Conservation (phyloP, 1,140 invertebrate species). For the Drepana arcuata region DNA sequence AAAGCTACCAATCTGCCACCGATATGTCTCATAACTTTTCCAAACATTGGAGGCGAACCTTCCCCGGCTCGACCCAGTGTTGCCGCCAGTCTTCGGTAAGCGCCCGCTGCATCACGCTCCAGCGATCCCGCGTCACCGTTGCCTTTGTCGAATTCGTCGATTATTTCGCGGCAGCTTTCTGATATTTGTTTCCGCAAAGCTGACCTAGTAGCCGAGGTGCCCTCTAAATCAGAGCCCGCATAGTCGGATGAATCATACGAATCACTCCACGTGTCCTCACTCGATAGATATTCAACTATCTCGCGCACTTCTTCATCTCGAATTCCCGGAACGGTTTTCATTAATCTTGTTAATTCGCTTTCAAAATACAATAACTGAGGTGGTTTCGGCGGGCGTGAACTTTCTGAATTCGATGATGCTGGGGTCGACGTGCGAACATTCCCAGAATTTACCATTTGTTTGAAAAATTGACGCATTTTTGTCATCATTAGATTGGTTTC, state of each 20-base stretch:
- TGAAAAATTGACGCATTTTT: slow-evolving; percentile 93
- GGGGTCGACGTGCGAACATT: slow-evolving; percentile 74
- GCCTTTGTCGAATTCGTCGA: slow-evolving; percentile 84
- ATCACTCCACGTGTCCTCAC: slow-evolving; percentile 93
- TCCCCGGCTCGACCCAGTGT: slow-evolving; percentile 82
- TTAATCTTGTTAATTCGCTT: slow-evolving; percentile 88
- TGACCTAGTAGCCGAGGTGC: slow-evolving; percentile 77
- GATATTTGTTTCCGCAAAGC: slow-evolving; percentile 89
- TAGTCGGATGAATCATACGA: slow-evolving; percentile 93
- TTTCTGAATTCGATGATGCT: slow-evolving; percentile 71
- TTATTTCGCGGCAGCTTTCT: slow-evolving; percentile 89
- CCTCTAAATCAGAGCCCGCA: slow-evolving; percentile 89
- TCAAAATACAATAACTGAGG: slow-evolving; percentile 90
- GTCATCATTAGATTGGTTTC: slow-evolving; percentile 96
- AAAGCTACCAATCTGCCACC: slow-evolving; percentile 89
- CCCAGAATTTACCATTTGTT: slow-evolving; percentile 83
- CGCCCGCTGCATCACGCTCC: slow-evolving; percentile 83
- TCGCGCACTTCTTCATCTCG: slow-evolving; percentile 91
- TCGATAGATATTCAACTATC: slow-evolving; percentile 92
- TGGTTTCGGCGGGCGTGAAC: slow-evolving; percentile 79
- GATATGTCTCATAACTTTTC: slow-evolving; percentile 94
- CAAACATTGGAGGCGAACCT: slow-evolving; percentile 88
- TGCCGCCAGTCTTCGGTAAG: slow-evolving; percentile 87
- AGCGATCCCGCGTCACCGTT: slow-evolving; percentile 76
- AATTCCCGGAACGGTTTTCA: slow-evolving; percentile 93